Conservation (phyloP, 2,113 vertebrate genomes). For the Microcebus ravelobensis region DNA sequence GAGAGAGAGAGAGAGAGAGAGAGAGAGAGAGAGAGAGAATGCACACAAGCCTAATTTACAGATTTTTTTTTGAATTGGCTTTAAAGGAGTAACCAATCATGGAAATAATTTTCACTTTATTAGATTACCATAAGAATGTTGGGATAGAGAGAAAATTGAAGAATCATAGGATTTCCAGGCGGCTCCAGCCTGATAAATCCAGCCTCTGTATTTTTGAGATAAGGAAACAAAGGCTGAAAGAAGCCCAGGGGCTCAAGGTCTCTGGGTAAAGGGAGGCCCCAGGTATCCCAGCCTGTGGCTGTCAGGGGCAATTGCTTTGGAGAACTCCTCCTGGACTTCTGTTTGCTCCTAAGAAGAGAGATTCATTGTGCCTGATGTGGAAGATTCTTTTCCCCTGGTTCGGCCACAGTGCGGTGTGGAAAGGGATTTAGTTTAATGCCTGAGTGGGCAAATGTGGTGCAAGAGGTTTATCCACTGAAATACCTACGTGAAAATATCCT, state of each 20-base stretch:
- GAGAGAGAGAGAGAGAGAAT: too few species aligned
- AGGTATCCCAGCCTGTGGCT: not conserved
- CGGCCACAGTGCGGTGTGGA: not conserved
- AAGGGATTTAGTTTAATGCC: constrained; percentile 55
- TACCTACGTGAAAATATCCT: constrained; percentile 19
- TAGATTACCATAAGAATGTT: not conserved
- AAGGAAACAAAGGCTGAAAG: not conserved
- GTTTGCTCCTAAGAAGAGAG: not conserved
- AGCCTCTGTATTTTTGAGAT: not conserved
- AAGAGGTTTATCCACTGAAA: constrained; percentile 21
- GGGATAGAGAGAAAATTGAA: constrained; percentile 9
- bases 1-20: too few species aligned
- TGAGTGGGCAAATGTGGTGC: constrained; percentile 34
- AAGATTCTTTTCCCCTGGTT: constrained; percentile 31
- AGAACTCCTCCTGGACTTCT: not conserved
- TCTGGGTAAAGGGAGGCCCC: not conserved
- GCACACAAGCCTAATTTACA: not conserved
- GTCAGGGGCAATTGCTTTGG: fast-evolving
- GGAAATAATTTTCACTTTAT: constrained; percentile 22
- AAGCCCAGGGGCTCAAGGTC: not conserved
- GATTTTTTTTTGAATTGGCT: not conserved
- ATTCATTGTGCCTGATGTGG: not conserved
- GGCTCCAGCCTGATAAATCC: not conserved
- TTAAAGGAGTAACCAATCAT: not conserved
- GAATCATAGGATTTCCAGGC: not conserved